Percentiles rank a stretch among this genome's conserved stretches.
Evolutionary conservation across 2,113 vertebrate species (phyloP).

Genomic region (Rhadina sibilatrix): DNA sequence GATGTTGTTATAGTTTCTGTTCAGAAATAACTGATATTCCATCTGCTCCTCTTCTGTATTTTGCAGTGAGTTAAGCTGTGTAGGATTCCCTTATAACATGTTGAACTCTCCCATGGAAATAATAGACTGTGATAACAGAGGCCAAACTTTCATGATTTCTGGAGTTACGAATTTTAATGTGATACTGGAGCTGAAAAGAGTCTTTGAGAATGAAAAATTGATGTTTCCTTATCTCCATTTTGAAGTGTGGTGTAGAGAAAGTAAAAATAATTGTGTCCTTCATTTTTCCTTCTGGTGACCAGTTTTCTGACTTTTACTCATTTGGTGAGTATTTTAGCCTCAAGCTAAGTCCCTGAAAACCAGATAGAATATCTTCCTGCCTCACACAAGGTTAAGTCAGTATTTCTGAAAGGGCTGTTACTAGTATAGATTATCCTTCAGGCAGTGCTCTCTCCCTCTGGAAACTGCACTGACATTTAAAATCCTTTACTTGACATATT

Average conservation of each 20-base stretch:
- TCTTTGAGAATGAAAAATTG: not conserved
- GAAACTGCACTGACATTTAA: not conserved
- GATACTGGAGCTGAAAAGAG: not conserved
- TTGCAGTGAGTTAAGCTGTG: not conserved
- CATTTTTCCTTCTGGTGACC: not conserved
- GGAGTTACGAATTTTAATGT: not conserved
- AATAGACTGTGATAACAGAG: not conserved
- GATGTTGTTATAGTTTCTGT: not conserved
- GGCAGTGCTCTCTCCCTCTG: not conserved
- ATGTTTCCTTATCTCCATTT: not conserved
- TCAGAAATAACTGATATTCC: not conserved
- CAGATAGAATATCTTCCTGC: not conserved
- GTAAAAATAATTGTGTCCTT: not conserved
- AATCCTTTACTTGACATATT: not conserved
- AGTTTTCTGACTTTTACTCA: not conserved
- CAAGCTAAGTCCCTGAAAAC: not conserved
- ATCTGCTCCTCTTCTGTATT: not conserved
- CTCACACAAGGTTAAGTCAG: not conserved
- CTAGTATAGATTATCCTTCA: not conserved
- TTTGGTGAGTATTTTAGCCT: not conserved
- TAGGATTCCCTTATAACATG: not conserved
- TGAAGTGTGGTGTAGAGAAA: not conserved
- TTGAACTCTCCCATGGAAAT: not conserved
- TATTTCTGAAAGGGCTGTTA: not conserved
- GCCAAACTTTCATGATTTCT: not conserved